Evolutionary conservation across 2,888 invertebrate genomes (phyloP), one percentile per base, ranked within the genome.

Genomic region (Stegophylla sp.): DNA sequence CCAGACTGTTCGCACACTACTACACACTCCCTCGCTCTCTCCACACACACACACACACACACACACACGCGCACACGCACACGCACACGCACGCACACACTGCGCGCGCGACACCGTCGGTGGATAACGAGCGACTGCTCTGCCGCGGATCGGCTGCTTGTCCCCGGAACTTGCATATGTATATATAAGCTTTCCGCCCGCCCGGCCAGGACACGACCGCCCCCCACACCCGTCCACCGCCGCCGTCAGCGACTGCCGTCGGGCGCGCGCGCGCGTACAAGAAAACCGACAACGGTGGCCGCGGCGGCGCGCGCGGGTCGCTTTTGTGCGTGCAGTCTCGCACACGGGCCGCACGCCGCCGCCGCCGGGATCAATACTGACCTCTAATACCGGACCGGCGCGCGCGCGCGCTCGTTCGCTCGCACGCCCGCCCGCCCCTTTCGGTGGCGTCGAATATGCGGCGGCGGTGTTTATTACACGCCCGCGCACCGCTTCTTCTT

Each of bases 321-420:
- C 61, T 77, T 69, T 69, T 59, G 77, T 59, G 45, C 23, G 67
- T 77, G 77, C 67, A 77, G 69, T 59, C 56, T n/a, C n/a, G n/a
- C n/a, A 43, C 56, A 82, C 75, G 45, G 75, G 82, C 82, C 82
- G 67, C 82, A 59, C 66, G 82, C 75, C 75, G 75, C 75, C 66
- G 82, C 75, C 75, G 75, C 75, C 51, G 72, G 53, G 64, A 77
- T 76, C 82, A 76, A 72, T 71, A 73, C 73, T 66, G 82, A 77
- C 77, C 73, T 73, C 79, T 82, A 67, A 73, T 61, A 63, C 69
- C 71, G 71, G 79, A 79, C 79, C 28, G 79, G 71, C 61, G 79
- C 71, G 77, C 64, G 45, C 51, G 75, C 66, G 43, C 59, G 20
- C 51, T 26, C 77, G 69, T 7, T 34, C 28, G 59, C 26, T 3